Conservation (phyloP, 2,797 vertebrate species). For the Sphaeramia orbicularis region DNA sequence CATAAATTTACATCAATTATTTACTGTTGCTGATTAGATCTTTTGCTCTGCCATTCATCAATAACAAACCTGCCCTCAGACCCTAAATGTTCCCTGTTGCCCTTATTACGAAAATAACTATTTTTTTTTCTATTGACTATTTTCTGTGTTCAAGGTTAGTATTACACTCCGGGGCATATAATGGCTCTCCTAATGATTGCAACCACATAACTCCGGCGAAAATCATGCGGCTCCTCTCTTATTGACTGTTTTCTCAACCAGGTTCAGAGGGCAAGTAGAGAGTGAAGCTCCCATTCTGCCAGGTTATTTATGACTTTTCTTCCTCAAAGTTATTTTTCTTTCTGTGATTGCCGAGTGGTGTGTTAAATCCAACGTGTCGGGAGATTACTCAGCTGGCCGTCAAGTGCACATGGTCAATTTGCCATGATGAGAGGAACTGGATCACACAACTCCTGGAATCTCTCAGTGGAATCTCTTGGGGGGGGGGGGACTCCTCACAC, state of each 20-base stretch:
- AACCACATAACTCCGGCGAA: constrained; percentile 67
- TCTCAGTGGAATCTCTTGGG: constrained; percentile 64
- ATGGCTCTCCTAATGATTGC: constrained; percentile 72
- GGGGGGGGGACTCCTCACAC: constrained; percentile 35
- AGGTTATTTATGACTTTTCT: constrained; percentile 84
- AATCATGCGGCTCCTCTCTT: constrained; percentile 66
- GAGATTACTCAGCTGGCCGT: constrained; percentile 84
- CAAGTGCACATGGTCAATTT: constrained; percentile 83
- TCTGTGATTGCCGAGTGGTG: constrained; percentile 80
- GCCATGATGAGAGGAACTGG: constrained; percentile 80
- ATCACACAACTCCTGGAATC: constrained; percentile 77
- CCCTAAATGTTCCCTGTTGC: constrained; percentile 42
- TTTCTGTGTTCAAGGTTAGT: constrained; percentile 56
- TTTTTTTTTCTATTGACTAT: constrained; percentile 50
- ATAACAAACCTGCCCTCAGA: not conserved
- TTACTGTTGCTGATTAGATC: constrained; percentile 9
- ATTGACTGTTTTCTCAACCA: constrained; percentile 79
- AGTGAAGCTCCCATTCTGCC: constrained; percentile 76
- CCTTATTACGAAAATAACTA: constrained; percentile 49
- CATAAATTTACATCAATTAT: constrained; percentile 3
- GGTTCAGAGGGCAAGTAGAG: constrained; percentile 81
- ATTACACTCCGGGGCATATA: constrained; percentile 61
- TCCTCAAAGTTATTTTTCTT: constrained; percentile 84
- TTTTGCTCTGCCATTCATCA: constrained; percentile 13
- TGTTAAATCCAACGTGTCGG: constrained; percentile 81